These are phyloP conservation scores for Tamias sibiricus DNA, from an alignment of 2,113 vertebrate genomes.

Conservation along the genomic window DNA sequence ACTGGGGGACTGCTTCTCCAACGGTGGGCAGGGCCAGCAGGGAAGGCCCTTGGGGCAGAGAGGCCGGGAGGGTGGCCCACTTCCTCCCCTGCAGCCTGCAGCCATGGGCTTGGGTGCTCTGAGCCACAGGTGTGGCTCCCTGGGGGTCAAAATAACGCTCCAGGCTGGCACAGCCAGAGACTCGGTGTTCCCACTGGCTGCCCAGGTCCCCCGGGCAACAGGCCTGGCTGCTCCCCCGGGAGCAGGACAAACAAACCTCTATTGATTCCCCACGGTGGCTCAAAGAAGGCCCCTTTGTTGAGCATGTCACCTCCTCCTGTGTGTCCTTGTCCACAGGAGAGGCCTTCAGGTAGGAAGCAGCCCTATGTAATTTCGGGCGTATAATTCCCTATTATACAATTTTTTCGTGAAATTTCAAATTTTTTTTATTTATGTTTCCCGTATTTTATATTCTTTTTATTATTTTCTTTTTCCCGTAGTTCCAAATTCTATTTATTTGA, in stretches of 20 bases:
- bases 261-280: conserved; percentile 50
- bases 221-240: conserved; percentile 61
- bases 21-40: background rate
- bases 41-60: background rate
- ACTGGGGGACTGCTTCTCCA: background rate
- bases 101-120: background rate
- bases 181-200: background rate
- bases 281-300: conserved; percentile 77
- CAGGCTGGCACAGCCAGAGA: background rate
- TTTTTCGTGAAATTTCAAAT: no score
- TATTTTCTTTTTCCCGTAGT: no score
- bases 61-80: no score
- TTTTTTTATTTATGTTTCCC: no score
- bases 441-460: no score
- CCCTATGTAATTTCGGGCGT: no score
- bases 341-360: conserved; percentile 36
- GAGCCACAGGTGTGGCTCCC: background rate
- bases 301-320: background rate
- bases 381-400: no score
- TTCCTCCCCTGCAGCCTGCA: background rate
- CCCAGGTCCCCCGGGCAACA: conserved; percentile 11
- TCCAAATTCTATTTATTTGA: no score
- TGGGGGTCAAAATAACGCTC: conserved; percentile 18
- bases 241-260: conserved; percentile 67
- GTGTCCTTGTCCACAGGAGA: conserved; percentile 54